Evolutionary conservation across 2,113 vertebrate genomes (phyloP).

Genomic region (Hypanus sabinus): DNA sequence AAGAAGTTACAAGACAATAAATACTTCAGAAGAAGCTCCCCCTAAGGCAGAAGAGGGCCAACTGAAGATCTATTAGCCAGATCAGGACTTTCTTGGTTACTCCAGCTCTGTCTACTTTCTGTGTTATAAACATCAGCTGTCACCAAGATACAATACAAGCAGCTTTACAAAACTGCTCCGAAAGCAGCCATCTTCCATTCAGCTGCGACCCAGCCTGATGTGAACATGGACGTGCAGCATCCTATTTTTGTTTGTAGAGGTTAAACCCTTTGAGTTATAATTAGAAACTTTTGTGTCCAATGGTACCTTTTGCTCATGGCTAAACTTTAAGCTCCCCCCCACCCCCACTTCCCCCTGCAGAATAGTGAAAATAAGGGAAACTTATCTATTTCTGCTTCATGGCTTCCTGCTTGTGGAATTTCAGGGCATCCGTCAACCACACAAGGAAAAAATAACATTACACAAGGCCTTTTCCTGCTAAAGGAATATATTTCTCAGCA

Average conservation of each 20-base stretch:
- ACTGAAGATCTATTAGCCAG: neutral
- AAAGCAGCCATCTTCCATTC: neutral
- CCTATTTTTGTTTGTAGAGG: neutral
- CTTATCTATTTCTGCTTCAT: neutral
- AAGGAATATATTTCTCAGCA: neutral
- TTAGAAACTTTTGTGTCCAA: neutral
- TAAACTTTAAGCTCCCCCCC: neutral
- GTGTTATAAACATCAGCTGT: neutral
- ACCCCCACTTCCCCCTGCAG: too few species aligned
- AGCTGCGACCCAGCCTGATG: neutral
- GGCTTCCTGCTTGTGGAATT: neutral
- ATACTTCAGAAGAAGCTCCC: neutral
- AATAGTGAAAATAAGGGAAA: neutral
- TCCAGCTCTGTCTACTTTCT: constrained; percentile 15
- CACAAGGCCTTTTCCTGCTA: neutral
- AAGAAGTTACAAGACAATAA: neutral
- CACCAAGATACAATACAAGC: neutral
- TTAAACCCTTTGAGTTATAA: neutral
- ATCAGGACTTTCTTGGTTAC: neutral
- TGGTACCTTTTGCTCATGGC: neutral
- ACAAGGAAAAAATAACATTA: neutral
- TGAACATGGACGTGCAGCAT: neutral
- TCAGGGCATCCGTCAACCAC: neutral
- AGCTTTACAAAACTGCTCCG: neutral
- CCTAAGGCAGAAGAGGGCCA: neutral